Evolutionary conservation across 2,113 vertebrate genomes (phyloP).

Genomic region (Gallinago media): DNA sequence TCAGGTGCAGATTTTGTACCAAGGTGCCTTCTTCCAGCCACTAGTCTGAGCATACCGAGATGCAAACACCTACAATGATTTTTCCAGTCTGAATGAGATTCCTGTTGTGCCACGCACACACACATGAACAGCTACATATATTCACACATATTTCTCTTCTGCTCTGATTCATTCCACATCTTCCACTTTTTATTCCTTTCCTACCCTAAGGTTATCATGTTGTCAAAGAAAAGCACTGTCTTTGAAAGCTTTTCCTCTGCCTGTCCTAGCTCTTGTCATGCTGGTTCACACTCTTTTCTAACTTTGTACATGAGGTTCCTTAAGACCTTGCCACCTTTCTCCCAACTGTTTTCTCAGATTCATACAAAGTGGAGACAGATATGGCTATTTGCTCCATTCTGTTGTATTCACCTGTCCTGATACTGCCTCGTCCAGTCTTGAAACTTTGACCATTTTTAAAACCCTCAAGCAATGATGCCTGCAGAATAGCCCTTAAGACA

Average conservation of each 20-base stretch:
- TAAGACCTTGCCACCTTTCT: neutral
- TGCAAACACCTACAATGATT: neutral
- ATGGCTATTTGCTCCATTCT: neutral
- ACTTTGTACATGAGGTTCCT: neutral
- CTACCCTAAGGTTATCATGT: neutral
- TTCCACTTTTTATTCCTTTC: neutral
- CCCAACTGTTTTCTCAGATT: neutral
- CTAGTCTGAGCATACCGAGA: neutral
- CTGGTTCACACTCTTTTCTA: neutral
- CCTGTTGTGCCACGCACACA: neutral
- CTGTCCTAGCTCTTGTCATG: neutral
- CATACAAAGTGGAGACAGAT: neutral
- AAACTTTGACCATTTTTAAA: neutral
- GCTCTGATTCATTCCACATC: neutral
- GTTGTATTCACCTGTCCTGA: neutral
- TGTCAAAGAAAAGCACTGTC: neutral
- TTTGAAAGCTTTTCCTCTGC: neutral
- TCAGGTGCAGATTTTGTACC: neutral
- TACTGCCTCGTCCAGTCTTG: neutral
- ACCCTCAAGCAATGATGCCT: neutral
- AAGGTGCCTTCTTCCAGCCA: neutral
- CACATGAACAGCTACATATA: neutral
- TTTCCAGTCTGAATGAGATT: neutral
- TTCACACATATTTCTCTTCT: neutral
- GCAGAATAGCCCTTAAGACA: neutral